Evolutionary conservation across 2,797 vertebrate species (phyloP).

Genomic region (Mormyrus proboscirostris): DNA sequence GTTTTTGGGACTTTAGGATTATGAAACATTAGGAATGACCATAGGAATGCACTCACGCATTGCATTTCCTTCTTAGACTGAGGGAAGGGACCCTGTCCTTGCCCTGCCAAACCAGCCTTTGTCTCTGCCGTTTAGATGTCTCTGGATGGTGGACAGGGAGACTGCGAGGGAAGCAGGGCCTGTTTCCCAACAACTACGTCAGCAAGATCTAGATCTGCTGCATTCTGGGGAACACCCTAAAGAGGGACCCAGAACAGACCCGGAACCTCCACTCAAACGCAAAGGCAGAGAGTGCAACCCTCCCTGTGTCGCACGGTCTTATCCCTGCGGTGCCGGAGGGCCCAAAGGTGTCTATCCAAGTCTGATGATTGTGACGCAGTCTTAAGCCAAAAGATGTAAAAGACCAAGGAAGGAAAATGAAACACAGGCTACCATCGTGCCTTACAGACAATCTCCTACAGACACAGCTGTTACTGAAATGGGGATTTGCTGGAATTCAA

Average conservation of each 20-base stretch:
- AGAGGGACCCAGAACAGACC: background rate
- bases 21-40: background rate
- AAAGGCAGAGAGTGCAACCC: background rate
- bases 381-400: background rate
- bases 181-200: conserved; percentile 97
- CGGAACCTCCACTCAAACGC: background rate
- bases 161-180: conserved; percentile 90
- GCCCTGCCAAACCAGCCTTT: background rate
- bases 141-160: conserved; percentile 97
- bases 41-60: background rate
- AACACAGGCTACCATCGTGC: background rate
- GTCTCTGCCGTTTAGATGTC: conserved; percentile 58
- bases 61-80: background rate
- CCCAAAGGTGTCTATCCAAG: background rate
- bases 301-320: background rate
- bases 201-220: conserved; percentile 73
- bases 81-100: background rate
- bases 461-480: background rate
- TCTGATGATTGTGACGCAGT: background rate
- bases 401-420: background rate
- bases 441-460: background rate
- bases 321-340: background rate
- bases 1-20: background rate
- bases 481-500: background rate
- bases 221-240: background rate